Conservation (phyloP, 2,888 invertebrate species). For the Globia sparganii region DNA sequence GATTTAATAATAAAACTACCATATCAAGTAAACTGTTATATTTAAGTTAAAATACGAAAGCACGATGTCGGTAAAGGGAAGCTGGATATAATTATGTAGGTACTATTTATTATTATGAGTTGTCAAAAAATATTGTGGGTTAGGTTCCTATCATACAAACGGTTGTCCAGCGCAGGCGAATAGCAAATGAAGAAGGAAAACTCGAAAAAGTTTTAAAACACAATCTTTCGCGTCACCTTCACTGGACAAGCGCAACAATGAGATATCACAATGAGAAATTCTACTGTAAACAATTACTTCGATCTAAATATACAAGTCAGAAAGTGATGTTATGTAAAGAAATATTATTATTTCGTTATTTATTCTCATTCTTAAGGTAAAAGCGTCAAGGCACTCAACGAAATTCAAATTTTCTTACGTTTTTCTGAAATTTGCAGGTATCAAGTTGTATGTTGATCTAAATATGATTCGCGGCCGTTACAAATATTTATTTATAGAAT, state of each 20-base stretch:
- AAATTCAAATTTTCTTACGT: too few species aligned
- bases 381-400: too few species aligned
- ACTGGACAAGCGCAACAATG: constrained; percentile 12
- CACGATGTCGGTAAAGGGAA: constrained; percentile 57
- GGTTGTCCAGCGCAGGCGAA: constrained; percentile 3
- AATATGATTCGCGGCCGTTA: too few species aligned
- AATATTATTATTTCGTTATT: constrained; percentile 1
- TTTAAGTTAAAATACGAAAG: constrained; percentile 63
- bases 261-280: background rate
- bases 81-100: constrained; percentile 37
- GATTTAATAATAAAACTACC: constrained; percentile 44
- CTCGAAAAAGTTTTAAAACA: background rate
- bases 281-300: constrained; percentile 26
- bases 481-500: background rate
- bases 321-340: constrained; percentile 14
- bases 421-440: background rate
- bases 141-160: background rate
- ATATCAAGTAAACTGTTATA: constrained; percentile 57
- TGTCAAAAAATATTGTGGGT: constrained; percentile 20
- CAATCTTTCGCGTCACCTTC: background rate
- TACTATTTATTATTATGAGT: constrained; percentile 35
- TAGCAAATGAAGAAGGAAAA: background rate
- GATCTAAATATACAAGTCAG: constrained; percentile 20
- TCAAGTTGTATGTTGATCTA: too few species aligned
- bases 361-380: background rate